Conservation (phyloP, 2,797 vertebrate genomes). For the Siniperca obscura region DNA sequence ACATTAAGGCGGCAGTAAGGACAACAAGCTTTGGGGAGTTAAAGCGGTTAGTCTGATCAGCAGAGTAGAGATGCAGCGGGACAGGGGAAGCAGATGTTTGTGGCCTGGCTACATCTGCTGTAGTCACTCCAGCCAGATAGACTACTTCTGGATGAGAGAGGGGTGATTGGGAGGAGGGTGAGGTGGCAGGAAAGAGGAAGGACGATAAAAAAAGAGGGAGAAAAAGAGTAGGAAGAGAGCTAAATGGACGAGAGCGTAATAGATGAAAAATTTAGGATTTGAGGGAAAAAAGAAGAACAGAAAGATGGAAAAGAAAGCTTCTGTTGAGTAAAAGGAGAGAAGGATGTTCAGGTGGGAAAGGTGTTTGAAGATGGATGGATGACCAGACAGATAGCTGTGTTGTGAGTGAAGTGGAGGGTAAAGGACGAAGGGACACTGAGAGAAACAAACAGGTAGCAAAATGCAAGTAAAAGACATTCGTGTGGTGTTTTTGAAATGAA, state of each 20-base stretch:
- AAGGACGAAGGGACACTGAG: slow-evolving; percentile 49
- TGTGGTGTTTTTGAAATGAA: slow-evolving; percentile 39
- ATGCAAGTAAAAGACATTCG: slow-evolving; percentile 27
- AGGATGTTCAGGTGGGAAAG: slow-evolving; percentile 46
- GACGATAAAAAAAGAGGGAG: slow-evolving; percentile 3
- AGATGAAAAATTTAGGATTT: slow-evolving; percentile 57
- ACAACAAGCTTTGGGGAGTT: slow-evolving; percentile 79
- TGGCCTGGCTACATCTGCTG: slow-evolving; percentile 78
- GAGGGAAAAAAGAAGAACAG: slow-evolving; percentile 5
- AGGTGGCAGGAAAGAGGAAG: slow-evolving; percentile 23
- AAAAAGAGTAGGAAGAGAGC: slow-evolving; percentile 24
- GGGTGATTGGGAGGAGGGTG: slow-evolving; percentile 3
- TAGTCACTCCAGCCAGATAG: slow-evolving; percentile 71
- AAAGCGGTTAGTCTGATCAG: slow-evolving; percentile 77
- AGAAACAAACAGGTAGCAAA: slow-evolving; percentile 30
- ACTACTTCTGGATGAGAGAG: slow-evolving; percentile 43
- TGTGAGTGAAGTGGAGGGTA: slow-evolving; percentile 69
- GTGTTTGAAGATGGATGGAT: slow-evolving; percentile 72
- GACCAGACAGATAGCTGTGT: slow-evolving; percentile 64
- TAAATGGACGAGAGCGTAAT: slow-evolving; percentile 51
- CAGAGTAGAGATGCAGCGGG: slow-evolving; percentile 73
- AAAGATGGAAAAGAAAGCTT: slow-evolving; percentile 43
- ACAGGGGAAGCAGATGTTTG: slow-evolving; percentile 83
- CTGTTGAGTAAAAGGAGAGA: slow-evolving; percentile 40
- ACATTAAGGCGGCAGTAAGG: slow-evolving; percentile 75